Evolutionary conservation across 1,140 invertebrate species (phyloP).

Genomic region (fruit fly (Drosophila melanogaster)): DNA sequence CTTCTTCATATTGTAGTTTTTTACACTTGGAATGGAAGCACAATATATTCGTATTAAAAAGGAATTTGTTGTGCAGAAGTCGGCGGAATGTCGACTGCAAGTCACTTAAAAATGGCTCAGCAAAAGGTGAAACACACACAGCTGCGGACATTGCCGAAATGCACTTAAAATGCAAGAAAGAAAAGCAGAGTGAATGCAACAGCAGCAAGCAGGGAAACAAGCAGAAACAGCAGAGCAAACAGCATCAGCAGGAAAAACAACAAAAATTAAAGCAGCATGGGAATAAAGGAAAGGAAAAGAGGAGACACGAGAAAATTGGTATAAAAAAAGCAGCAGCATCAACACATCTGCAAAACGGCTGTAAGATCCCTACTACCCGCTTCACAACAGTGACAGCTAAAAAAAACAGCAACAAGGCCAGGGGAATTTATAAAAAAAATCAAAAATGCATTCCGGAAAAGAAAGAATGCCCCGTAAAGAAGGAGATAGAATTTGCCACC

Average conservation of each 20-base stretch:
- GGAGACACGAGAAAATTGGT: conserved; percentile 20
- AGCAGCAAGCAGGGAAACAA: conserved; percentile 13
- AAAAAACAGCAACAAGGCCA: neutral
- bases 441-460: neutral
- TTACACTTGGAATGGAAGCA: too few relatives aligned
- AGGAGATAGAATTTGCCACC: neutral
- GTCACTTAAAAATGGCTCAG: conserved; percentile 78
- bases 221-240: conserved; percentile 8
- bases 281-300: conserved; percentile 11
- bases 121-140: conserved; percentile 49
- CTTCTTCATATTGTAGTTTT: too few relatives aligned
- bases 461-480: neutral
- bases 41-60: too few relatives aligned
- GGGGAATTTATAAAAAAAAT: conserved; percentile 5
- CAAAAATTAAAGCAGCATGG: conserved; percentile 19
- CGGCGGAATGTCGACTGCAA: conserved; percentile 67
- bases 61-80: conserved; percentile 9
- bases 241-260: conserved; percentile 23
- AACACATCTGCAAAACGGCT: neutral
- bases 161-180: conserved; percentile 72
- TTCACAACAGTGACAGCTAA: conserved; percentile 1
- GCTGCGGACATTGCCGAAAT: conserved; percentile 55
- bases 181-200: conserved; percentile 27
- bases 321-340: neutral
- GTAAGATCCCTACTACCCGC: neutral